Conservation (phyloP, 2,888 invertebrate genomes). For the Euspilapteryx auroguttella region DNA sequence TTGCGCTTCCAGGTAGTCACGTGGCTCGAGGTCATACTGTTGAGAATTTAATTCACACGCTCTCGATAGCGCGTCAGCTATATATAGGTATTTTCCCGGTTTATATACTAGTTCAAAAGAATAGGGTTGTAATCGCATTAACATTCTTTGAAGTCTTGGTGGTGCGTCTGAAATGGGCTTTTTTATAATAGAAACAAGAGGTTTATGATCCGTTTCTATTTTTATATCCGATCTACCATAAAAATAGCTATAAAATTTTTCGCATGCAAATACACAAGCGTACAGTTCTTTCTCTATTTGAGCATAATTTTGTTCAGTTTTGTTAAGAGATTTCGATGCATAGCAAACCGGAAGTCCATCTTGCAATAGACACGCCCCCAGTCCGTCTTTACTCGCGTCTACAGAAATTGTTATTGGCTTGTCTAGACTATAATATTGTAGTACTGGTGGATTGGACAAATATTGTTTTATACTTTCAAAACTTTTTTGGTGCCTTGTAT, state of each 20-base stretch:
- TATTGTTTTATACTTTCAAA: conserved; percentile 1
- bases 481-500: background rate
- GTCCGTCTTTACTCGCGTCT: no score
- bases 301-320: conserved; percentile 5
- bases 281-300: no score
- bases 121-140: conserved; percentile 1
- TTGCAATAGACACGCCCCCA: conserved; percentile 4
- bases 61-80: background rate
- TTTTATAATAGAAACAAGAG: background rate
- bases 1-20: conserved; percentile 1
- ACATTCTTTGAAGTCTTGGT: background rate
- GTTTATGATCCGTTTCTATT: conserved; percentile 1
- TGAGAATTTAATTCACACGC: background rate
- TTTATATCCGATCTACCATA: conserved; percentile 1
- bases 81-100: conserved; percentile 1
- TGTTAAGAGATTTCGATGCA: conserved; percentile 4
- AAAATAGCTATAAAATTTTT: background rate
- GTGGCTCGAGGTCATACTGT: background rate
- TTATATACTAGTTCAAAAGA: background rate
- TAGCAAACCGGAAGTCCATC: conserved; percentile 3
- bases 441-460: conserved; percentile 6
- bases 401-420: conserved; percentile 1
- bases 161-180: background rate
- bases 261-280: conserved; percentile 3
- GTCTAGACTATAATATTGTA: conserved; percentile 1